Evolutionary conservation across 2,888 invertebrate species (phyloP).

Genomic region (Scaptomyza reducta): DNA sequence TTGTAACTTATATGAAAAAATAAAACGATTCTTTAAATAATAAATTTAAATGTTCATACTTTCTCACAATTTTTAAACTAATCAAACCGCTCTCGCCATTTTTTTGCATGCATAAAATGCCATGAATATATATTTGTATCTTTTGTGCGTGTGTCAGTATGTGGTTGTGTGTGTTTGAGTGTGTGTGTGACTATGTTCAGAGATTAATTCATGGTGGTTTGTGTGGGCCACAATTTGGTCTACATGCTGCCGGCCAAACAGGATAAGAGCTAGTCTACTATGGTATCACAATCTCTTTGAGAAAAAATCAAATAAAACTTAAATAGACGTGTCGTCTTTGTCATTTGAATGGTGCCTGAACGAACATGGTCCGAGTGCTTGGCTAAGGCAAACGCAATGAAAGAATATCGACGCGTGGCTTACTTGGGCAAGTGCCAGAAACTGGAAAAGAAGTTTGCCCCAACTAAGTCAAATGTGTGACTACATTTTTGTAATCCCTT

Average conservation of each 20-base stretch:
- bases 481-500: not conserved
- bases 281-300: constrained; percentile 12
- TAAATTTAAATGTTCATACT: too few species aligned
- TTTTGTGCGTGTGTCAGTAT: constrained; percentile 1
- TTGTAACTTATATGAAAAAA: too few species aligned
- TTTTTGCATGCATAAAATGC: constrained; percentile 2
- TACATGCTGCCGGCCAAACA: constrained; percentile 17
- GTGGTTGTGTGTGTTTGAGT: not conserved
- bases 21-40: too few species aligned
- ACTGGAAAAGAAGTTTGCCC: constrained; percentile 17
- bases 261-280: constrained; percentile 18
- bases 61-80: not conserved
- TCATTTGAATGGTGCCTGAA: constrained; percentile 28
- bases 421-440: constrained; percentile 23
- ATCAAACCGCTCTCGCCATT: constrained; percentile 20
- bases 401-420: constrained; percentile 18
- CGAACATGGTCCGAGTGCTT: constrained; percentile 3
- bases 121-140: constrained; percentile 21
- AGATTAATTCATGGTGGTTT: constrained; percentile 47
- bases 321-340: constrained; percentile 50
- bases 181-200: constrained; percentile 14
- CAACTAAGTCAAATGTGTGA: not conserved
- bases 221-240: constrained; percentile 8
- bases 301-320: constrained; percentile 33
- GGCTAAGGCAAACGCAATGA: constrained; percentile 38